phyloP scores from a whole-genome alignment of 1,140 invertebrate genomes.

The Aphis craccivora region DNA sequence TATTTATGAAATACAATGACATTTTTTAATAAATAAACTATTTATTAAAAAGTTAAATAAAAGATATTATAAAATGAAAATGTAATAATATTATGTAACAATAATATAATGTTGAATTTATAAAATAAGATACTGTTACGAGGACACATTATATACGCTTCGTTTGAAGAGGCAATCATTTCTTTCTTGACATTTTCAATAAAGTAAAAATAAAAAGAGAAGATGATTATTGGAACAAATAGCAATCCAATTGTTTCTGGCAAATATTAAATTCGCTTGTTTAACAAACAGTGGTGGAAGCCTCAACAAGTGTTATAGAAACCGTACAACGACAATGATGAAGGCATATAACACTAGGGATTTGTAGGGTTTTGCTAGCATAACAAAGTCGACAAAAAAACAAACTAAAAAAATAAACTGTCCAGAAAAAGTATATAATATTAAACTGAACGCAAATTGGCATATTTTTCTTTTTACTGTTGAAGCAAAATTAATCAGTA shows the following conservation, averaged over 20 bases:
- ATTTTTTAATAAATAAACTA: background rate
- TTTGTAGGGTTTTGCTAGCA: conserved; percentile 48
- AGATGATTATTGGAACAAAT: conserved; percentile 22
- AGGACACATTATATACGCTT: background rate
- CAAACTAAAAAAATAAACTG: background rate
- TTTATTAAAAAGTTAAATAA: background rate
- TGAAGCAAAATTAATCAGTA: conserved; percentile 56
- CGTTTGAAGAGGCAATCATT: conserved; percentile 17
- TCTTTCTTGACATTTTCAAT: conserved; percentile 23
- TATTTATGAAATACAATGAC: background rate
- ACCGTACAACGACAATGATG: conserved; percentile 46
- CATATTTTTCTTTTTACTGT: background rate
- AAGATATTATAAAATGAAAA: background rate
- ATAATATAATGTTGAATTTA: background rate
- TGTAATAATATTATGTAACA: background rate
- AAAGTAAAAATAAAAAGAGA: conserved; percentile 14
- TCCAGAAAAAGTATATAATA: conserved; percentile 9
- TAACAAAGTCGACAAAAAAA: background rate
- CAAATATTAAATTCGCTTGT: conserved; percentile 15
- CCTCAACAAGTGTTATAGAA: conserved; percentile 49
- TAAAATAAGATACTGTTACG: background rate
- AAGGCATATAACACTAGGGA: conserved; percentile 42
- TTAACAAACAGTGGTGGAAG: background rate
- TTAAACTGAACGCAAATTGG: conserved; percentile 13
- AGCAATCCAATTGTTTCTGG: background rate